Evolutionary conservation across 2,888 invertebrate genomes (phyloP).

Genomic region (Perizoma flavofasciatum): DNA sequence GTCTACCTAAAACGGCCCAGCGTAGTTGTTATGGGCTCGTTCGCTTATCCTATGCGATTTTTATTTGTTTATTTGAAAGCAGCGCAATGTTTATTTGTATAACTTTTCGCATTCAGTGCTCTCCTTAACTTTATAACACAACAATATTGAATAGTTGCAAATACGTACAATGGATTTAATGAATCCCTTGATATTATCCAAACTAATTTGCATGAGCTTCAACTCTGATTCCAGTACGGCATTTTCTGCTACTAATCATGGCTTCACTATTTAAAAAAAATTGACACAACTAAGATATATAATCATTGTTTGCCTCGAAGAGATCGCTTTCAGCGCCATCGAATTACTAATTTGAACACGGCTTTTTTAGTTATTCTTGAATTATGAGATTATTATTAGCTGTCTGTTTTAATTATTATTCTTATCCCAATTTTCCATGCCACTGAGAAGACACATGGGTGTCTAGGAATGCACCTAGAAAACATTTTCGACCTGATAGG

Average conservation of each 20-base stretch:
- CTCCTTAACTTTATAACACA: conserved; percentile 35
- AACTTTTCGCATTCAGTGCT: conserved; percentile 34
- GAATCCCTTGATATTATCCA: conserved; percentile 22
- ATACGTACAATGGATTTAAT: conserved; percentile 23
- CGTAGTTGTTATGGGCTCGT: conserved; percentile 22
- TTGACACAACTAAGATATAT: too few relatives aligned
- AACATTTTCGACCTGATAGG: too few relatives aligned
- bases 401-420: too few relatives aligned
- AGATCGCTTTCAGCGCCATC: too few relatives aligned
- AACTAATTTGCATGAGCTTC: conserved; percentile 10
- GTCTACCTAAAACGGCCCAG: conserved; percentile 14
- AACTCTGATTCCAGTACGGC: background rate
- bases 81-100: conserved; percentile 32
- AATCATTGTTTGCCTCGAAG: too few relatives aligned
- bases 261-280: too few relatives aligned
- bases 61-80: too few relatives aligned
- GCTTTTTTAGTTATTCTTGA: too few relatives aligned
- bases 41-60: conserved; percentile 28
- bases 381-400: too few relatives aligned
- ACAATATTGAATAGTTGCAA: conserved; percentile 20
- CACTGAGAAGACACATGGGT: too few relatives aligned
- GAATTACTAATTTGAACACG: background rate
- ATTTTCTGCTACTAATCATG: conserved; percentile 4
- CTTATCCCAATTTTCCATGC: too few relatives aligned
- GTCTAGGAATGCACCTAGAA: too few relatives aligned